Base-by-base conservation (phyloP, 2,797 vertebrate genomes). In the Diglossa cyanea region DNA sequence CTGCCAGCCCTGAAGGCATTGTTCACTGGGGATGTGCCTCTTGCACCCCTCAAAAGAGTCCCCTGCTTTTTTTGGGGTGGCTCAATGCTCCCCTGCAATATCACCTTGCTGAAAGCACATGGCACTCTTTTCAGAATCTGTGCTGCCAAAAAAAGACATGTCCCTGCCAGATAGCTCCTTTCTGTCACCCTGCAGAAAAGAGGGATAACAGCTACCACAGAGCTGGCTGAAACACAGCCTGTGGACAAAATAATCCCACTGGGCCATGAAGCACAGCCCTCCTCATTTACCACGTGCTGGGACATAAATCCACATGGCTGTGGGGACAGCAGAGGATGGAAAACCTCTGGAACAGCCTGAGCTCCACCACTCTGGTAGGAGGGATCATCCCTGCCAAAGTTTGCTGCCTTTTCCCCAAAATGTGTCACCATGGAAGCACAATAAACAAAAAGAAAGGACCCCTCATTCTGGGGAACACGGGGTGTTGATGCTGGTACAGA, bases 361-460 rank as follows among this genome's bases (percentile, higher is more conserved):
- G 40, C 12, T 70, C 31, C 33, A 24, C 26, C 0, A 0, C 42
- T 25, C 2, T 24, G 17, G 5, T 6, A 40, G 39, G 14, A 19
- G 18, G n/a, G 24, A 57, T 37, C 0, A 0, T 2, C 30, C 7
- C 35, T 61, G 48, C 17, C 61, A n/a, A 67, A 25, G 7, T 25
- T 44, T 45, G 6, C 66, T 68, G 28, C 31, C 16, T 90, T 78
- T 70, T 14, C 39, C 11, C 14, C 9, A 44, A 68, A 94, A 40
- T 1, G 2, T 2, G 13, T 18, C 62, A 45, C 1, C 4, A 28
- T 7, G 9, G 25, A 47, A 77, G 9, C 40, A 65, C 0, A 0
- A 39, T 10, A 47, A 85, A 44, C 14, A 33, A 35, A 26, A 44
- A 14, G 9, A 37, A 82, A 73, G n/a, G 16, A 78, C 17, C 8